Evolutionary conservation across 1,140 invertebrate species (phyloP).

Genomic region (Heliconius hewitsoni): DNA sequence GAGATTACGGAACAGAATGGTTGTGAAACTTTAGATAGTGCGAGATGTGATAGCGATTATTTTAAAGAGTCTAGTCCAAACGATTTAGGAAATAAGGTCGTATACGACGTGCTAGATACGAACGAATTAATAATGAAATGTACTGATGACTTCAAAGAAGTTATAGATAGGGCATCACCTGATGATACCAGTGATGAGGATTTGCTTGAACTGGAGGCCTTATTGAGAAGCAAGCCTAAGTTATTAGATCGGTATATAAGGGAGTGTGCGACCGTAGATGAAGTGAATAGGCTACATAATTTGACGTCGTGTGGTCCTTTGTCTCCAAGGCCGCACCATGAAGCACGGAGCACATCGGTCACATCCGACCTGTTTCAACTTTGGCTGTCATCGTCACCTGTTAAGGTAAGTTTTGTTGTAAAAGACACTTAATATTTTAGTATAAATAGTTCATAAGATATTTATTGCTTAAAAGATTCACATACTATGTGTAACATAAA

Average conservation of each 20-base stretch:
- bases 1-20: constrained; percentile 75
- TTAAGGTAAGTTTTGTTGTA: constrained; percentile 81
- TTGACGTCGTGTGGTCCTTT: constrained; percentile 78
- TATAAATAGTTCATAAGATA: too few relatives aligned
- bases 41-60: constrained; percentile 62
- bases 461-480: too few relatives aligned
- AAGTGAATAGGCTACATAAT: constrained; percentile 81
- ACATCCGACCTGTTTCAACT: constrained; percentile 92
- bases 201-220: constrained; percentile 61
- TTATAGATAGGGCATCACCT: constrained; percentile 64
- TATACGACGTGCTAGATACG: constrained; percentile 63
- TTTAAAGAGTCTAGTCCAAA: constrained; percentile 63
- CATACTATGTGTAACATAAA: too few relatives aligned
- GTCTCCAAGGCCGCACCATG: constrained; percentile 81
- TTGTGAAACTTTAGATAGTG: constrained; percentile 65
- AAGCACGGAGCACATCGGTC: constrained; percentile 85
- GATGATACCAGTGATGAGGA: constrained; percentile 70
- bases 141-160: constrained; percentile 64
- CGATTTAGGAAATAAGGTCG: constrained; percentile 67
- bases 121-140: constrained; percentile 67
- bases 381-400: constrained; percentile 88
- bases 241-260: constrained; percentile 86
- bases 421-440: too few relatives aligned
- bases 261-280: constrained; percentile 86
- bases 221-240: constrained; percentile 67